Base-by-base conservation (phyloP, 1,140 invertebrate genomes). In the Drosophila baimaii region DNA sequence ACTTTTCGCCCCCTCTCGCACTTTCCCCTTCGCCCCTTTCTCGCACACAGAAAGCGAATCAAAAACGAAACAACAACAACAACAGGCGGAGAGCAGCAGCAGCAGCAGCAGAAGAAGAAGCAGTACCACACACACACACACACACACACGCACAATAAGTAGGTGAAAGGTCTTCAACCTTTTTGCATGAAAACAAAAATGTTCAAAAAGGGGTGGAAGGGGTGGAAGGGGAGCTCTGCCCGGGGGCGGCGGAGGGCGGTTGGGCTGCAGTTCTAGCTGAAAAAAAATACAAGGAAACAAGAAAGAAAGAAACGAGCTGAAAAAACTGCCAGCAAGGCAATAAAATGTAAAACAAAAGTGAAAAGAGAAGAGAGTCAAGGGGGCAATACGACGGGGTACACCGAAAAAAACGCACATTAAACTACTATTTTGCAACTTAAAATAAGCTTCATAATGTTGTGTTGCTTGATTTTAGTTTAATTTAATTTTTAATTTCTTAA, bases 81-180 rank as follows among this genome's bases (percentile, higher is more conserved):
- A 80, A 68, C 43, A 54, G 27, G 19, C 43, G 64, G 21, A 49
- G 43, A 39, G 44, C 59, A 59, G 44, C 47, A 49, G 70, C 66
- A 73, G 57, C 35, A 47, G 52, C 58, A 79, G 74, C 57, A 62
- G 52, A 19, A 35, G 56, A 55, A 61, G 37, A 62, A 56, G 35
- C 35, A 74, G 61, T 13, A 35, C 19, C 13, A 52, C 29, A 47
- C 23, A 47, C 46, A 27, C 44, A 27, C 43, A 46, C 46, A 29
- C 23, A 27, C 46, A 49, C 47, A 51, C 54, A 47, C 57, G 76
- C 69, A 55, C 49, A 78, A 89, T 89, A 88, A 88, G 84, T 88
- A 89, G 84, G 84, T 88, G 84, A 88, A 88, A 88, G 84, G 84
- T 88, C 84, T 88, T 88, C 77, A 88, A 88, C 84, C 84, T 88